A percentile compares a stretch with the other conserved stretches of the same genome.
These are phyloP conservation scores for Drosophila mettleri DNA, from an alignment of 2,888 invertebrate genomes.

Conservation along the genomic window DNA sequence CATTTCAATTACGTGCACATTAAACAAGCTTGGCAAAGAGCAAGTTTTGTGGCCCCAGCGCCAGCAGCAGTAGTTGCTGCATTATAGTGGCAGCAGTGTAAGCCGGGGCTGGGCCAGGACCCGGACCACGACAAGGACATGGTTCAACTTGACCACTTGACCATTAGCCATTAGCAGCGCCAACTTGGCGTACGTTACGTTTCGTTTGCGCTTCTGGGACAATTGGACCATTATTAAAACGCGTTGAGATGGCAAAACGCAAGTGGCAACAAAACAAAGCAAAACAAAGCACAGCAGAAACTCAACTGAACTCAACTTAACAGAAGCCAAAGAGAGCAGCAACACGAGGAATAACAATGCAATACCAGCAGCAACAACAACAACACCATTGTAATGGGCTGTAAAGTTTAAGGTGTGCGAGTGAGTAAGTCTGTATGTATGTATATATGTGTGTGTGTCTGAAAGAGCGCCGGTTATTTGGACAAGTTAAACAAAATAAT, in stretches of 20 bases:
- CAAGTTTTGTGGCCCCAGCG: constrained; percentile 49
- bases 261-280: constrained; percentile 60
- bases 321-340: constrained; percentile 25
- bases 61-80: constrained; percentile 1
- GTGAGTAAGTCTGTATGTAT: constrained; percentile 9
- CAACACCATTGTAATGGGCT: constrained; percentile 40
- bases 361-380: constrained; percentile 26
- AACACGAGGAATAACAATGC: constrained; percentile 44
- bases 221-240: constrained; percentile 80
- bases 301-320: constrained; percentile 27
- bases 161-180: constrained; percentile 63
- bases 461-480: constrained; percentile 11
- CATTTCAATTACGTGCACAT: constrained; percentile 81
- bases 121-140: constrained; percentile 26
- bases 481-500: constrained; percentile 25
- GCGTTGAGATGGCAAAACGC: constrained; percentile 78
- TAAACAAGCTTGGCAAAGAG: constrained; percentile 70
- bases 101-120: constrained; percentile 12
- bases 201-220: constrained; percentile 69
- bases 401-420: constrained; percentile 50
- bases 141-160: constrained; percentile 72
- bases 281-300: constrained; percentile 36
- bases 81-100: not conserved
- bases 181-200: constrained; percentile 34
- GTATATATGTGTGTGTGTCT: constrained; percentile 9